phyloP scores from a whole-genome alignment of 1,140 invertebrate species.

The Anoplophora glabripennis region DNA sequence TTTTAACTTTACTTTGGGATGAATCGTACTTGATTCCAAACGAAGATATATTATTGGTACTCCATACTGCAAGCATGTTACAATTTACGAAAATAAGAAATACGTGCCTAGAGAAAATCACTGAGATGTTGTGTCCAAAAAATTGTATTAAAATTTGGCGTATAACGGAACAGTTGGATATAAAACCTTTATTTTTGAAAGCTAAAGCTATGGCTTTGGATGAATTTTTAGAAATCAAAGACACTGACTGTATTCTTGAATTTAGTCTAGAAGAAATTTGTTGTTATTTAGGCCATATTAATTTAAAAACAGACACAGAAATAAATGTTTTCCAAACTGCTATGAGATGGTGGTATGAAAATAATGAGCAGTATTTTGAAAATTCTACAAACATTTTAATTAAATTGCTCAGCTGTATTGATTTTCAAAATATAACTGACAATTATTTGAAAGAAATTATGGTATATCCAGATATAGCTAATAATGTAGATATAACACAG shows the following conservation, averaged over 20 bases:
- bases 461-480: slow-evolving; percentile 30
- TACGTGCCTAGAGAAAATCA: slow-evolving; percentile 25
- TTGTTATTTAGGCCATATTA: slow-evolving; percentile 36
- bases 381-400: slow-evolving; percentile 12
- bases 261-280: slow-evolving; percentile 34
- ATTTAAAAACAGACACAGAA: slow-evolving; percentile 36
- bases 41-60: slow-evolving; percentile 30
- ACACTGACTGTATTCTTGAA: slow-evolving; percentile 27
- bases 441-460: slow-evolving; percentile 36
- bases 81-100: slow-evolving; percentile 37
- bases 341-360: slow-evolving; percentile 42
- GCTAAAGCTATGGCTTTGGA: slow-evolving; percentile 39
- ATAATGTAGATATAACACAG: slow-evolving; percentile 22
- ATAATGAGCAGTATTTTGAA: slow-evolving; percentile 21
- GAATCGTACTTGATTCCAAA: slow-evolving; percentile 19
- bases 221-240: slow-evolving; percentile 34
- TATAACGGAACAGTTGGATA: slow-evolving; percentile 31
- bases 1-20: slow-evolving; percentile 27
- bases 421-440: slow-evolving; percentile 34
- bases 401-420: slow-evolving; percentile 34
- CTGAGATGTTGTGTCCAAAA: slow-evolving; percentile 24
- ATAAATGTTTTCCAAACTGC: slow-evolving; percentile 36
- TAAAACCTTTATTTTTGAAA: slow-evolving; percentile 37
- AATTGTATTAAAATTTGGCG: slow-evolving; percentile 43
- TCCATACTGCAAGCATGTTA: slow-evolving; percentile 40